Conservation (phyloP, 2,888 invertebrate genomes). For the Enchytraeus crypticus region DNA sequence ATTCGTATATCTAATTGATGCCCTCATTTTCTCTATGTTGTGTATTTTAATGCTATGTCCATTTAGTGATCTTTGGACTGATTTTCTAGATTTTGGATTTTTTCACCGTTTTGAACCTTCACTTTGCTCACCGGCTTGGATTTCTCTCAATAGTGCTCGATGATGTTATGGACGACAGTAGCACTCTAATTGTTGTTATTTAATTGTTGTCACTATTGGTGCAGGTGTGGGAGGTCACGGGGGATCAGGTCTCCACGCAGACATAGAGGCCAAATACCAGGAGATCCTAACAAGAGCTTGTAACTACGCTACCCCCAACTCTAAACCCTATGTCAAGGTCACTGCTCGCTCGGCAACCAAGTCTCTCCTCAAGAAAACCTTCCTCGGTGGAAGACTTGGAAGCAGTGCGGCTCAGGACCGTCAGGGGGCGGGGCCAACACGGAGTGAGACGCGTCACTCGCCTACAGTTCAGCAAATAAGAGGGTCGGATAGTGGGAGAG, state of each 20-base stretch:
- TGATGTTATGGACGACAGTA: too few species aligned
- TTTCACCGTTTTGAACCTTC: too few species aligned
- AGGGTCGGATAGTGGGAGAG: not conserved
- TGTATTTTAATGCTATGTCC: too few species aligned
- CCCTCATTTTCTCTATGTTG: too few species aligned
- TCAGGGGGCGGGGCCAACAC: not conserved
- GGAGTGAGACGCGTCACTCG: not conserved
- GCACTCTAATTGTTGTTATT: too few species aligned
- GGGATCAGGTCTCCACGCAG: constrained; percentile 45
- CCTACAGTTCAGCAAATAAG: not conserved
- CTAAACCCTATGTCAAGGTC: not conserved
- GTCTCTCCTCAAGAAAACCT: not conserved
- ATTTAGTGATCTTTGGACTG: too few species aligned
- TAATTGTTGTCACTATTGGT: too few species aligned
- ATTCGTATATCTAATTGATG: too few species aligned
- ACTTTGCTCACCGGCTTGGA: too few species aligned
- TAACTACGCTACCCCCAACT: constrained; percentile 32
- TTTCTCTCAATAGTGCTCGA: too few species aligned
- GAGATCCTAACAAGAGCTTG: constrained; percentile 42
- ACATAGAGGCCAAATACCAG: constrained; percentile 41
- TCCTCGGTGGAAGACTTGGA: too few species aligned
- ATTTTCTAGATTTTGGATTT: too few species aligned
- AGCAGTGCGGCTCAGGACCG: not conserved
- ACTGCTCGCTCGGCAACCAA: not conserved
- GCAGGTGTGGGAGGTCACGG: constrained; percentile 48